Conservation (phyloP, 1,140 invertebrate genomes). For the Elysia chlorotica region DNA sequence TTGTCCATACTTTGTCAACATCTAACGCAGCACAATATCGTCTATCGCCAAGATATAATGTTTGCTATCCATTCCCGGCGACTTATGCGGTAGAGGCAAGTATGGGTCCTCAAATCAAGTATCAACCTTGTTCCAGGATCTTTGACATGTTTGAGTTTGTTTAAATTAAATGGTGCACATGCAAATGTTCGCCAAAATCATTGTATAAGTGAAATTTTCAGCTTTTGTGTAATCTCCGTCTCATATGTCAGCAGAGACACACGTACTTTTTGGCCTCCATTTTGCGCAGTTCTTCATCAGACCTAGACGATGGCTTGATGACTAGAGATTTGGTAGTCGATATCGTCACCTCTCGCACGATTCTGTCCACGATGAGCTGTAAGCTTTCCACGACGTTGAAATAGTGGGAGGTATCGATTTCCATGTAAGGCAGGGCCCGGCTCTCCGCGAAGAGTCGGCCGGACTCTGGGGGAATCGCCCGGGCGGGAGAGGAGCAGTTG, state of each 20-base stretch:
- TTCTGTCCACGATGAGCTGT: slow-evolving; percentile 2
- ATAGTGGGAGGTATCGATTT: slow-evolving; percentile 5
- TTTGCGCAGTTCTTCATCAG: background rate
- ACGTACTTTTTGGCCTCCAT: background rate
- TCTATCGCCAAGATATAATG: too few relatives aligned
- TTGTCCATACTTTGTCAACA: too few relatives aligned
- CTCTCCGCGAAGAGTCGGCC: slow-evolving; percentile 13
- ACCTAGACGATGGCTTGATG: slow-evolving; percentile 1
- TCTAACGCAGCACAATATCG: too few relatives aligned
- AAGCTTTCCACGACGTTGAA: slow-evolving; percentile 18
- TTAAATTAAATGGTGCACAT: too few relatives aligned
- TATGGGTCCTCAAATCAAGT: too few relatives aligned
- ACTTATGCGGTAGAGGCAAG: too few relatives aligned
- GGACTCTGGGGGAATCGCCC: background rate
- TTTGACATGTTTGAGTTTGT: too few relatives aligned
- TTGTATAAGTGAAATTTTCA: too few relatives aligned
- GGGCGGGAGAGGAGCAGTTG: background rate
- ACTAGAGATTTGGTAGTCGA: background rate
- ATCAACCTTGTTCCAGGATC: too few relatives aligned
- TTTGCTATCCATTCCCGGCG: too few relatives aligned
- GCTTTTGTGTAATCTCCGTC: too few relatives aligned
- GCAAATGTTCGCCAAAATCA: too few relatives aligned
- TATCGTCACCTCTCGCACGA: background rate
- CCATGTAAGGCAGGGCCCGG: slow-evolving; percentile 12
- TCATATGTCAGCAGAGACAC: background rate